A percentile compares a stretch with the other conserved stretches of the same genome.
phyloP scores from a whole-genome alignment of 2,888 invertebrate genomes.

The Archips crataeganus region DNA sequence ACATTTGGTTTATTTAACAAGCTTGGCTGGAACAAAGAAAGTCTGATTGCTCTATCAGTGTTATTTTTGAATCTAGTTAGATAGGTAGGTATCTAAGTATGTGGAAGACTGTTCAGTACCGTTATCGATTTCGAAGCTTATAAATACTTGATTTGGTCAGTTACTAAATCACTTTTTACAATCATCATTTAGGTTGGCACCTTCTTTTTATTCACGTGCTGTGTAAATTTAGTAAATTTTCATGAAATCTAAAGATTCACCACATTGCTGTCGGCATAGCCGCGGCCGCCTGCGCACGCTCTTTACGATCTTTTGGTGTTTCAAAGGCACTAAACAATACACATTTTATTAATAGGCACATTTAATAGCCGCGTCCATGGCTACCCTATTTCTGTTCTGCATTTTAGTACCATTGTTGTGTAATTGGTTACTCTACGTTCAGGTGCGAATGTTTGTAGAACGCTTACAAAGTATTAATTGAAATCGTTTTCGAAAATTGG shows the following conservation, averaged over 20 bases:
- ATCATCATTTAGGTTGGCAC: background rate
- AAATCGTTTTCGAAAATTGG: background rate
- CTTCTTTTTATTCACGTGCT: background rate
- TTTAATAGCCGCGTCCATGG: constrained; percentile 41
- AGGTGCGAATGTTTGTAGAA: constrained; percentile 15
- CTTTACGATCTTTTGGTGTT: constrained; percentile 42
- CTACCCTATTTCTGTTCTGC: constrained; percentile 38
- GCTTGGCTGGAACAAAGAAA: background rate
- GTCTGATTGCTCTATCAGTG: background rate
- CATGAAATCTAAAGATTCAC: constrained; percentile 28
- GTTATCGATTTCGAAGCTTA: background rate
- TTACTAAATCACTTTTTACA: background rate
- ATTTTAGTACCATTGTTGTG: constrained; percentile 39
- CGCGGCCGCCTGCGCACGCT: constrained; percentile 35
- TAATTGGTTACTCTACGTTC: constrained; percentile 28
- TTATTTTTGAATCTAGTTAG: background rate
- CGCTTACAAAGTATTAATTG: constrained; percentile 14
- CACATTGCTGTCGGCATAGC: constrained; percentile 28
- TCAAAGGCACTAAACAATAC: constrained; percentile 42
- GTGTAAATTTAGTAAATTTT: constrained; percentile 11
- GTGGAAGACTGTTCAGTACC: background rate
- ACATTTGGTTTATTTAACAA: background rate
- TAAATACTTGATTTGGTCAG: background rate
- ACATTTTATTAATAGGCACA: constrained; percentile 41
- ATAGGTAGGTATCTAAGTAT: background rate